phyloP scores from a whole-genome alignment of 2,888 invertebrate genomes.

The Drosophila fulvimacula region DNA sequence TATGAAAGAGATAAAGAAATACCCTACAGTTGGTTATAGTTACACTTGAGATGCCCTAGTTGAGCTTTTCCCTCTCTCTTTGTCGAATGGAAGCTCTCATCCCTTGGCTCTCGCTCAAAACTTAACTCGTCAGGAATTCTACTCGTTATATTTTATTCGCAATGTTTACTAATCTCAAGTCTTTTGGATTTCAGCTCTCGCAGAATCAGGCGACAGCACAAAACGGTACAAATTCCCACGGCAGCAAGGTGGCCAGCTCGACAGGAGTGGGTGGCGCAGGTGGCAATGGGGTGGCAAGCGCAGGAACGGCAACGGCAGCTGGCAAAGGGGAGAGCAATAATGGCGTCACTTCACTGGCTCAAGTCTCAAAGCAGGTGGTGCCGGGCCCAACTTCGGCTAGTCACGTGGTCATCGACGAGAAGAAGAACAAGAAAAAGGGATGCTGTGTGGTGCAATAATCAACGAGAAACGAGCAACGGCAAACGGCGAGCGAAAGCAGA shows the following conservation, averaged over 20 bases:
- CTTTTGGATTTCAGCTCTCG: constrained; percentile 82
- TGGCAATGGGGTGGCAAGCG: constrained; percentile 51
- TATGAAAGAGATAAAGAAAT: background rate
- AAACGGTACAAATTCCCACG: constrained; percentile 85
- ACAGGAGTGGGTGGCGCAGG: constrained; percentile 46
- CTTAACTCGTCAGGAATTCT: background rate
- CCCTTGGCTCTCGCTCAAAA: background rate
- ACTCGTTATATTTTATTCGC: background rate
- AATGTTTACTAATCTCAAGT: constrained; percentile 6
- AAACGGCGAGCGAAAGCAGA: constrained; percentile 17
- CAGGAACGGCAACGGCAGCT: constrained; percentile 49
- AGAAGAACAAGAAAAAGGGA: constrained; percentile 97
- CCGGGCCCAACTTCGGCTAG: constrained; percentile 94
- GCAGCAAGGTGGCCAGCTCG: constrained; percentile 70
- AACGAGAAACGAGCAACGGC: constrained; percentile 29
- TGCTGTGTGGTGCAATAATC: constrained; percentile 96
- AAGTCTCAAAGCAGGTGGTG: constrained; percentile 87
- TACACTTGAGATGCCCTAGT: too few relatives aligned
- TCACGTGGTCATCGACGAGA: constrained; percentile 92
- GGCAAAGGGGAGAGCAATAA: constrained; percentile 72
- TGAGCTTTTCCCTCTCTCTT: too few relatives aligned
- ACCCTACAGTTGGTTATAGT: background rate
- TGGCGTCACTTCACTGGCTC: constrained; percentile 84
- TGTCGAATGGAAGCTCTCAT: background rate
- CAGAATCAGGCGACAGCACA: constrained; percentile 85